Evolutionary conservation across 2,113 vertebrate genomes (phyloP).

Genomic region (Anhinga anhinga): DNA sequence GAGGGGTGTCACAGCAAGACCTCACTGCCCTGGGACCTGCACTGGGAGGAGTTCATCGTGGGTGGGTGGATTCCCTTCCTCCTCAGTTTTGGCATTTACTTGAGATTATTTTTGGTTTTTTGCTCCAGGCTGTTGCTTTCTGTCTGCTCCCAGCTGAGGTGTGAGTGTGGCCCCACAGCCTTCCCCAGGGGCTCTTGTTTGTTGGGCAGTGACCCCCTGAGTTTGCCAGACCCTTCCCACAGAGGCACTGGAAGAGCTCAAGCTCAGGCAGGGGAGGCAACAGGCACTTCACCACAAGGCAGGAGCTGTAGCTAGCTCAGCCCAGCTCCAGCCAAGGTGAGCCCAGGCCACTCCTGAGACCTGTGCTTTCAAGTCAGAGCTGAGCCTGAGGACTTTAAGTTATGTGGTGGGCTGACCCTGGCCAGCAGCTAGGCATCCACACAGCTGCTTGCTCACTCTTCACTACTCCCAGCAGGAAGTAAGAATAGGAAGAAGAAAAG

Average conservation of each 20-base stretch:
- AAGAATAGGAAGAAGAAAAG: neutral
- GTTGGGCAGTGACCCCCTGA: rapidly evolving
- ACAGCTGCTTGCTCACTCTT: neutral
- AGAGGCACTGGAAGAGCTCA: neutral
- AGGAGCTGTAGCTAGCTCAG: neutral
- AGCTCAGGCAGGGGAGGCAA: neutral
- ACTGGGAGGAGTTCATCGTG: neutral
- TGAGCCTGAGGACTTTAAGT: neutral
- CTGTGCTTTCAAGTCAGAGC: neutral
- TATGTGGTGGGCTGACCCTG: neutral
- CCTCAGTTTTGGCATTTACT: neutral
- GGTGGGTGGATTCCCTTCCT: neutral
- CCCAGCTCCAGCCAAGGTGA: neutral
- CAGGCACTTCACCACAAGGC: neutral
- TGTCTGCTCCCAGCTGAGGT: neutral
- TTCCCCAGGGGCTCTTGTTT: neutral
- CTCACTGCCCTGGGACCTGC: too few species aligned
- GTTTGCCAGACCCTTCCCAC: neutral
- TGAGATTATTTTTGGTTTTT: neutral
- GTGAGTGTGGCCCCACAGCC: rapidly evolving
- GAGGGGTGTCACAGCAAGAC: neutral
- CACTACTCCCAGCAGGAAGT: neutral
- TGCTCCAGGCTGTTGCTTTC: neutral
- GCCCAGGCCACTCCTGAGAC: neutral
- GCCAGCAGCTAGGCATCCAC: neutral